These are phyloP conservation scores for Laspeyria flexula DNA, from an alignment of 2,888 invertebrate species.

Conservation along the genomic window DNA sequence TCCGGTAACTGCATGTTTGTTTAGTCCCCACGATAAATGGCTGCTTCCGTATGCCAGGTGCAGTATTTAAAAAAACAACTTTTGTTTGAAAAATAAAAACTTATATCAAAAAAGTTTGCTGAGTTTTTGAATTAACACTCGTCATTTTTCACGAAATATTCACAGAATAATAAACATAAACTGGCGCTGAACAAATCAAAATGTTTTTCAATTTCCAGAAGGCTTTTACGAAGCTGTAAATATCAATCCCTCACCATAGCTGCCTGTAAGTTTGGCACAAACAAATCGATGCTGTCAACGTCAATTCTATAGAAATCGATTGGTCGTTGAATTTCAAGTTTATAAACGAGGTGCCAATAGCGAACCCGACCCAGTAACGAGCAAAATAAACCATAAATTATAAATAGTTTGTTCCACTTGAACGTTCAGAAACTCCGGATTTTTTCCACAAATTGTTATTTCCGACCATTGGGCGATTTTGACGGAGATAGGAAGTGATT, in stretches of 20 bases:
- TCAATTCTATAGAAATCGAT: slow-evolving; percentile 32
- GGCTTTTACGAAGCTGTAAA: slow-evolving; percentile 22
- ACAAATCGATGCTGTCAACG: slow-evolving; percentile 38
- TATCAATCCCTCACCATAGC: slow-evolving; percentile 22
- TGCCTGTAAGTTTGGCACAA: slow-evolving; percentile 26
- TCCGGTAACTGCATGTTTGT: too few species aligned
- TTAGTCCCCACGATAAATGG: too few species aligned
- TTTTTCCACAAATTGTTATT: slow-evolving; percentile 18
- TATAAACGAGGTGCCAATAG: slow-evolving; percentile 48
- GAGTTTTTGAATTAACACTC: too few species aligned
- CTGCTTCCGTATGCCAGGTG: too few species aligned
- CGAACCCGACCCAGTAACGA: slow-evolving; percentile 40
- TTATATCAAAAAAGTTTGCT: too few species aligned
- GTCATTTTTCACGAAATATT: too few species aligned
- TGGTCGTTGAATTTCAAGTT: slow-evolving; percentile 28
- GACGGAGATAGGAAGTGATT: slow-evolving; percentile 24
- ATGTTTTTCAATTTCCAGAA: slow-evolving; percentile 14
- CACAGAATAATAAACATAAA: too few species aligned
- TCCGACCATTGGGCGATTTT: slow-evolving; percentile 21
- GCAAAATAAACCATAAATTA: slow-evolving; percentile 39
- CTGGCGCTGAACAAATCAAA: too few species aligned
- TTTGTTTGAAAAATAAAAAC: too few species aligned
- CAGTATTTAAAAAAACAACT: too few species aligned
- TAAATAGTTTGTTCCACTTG: slow-evolving; percentile 20
- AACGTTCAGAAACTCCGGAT: slow-evolving; percentile 7